These are phyloP conservation scores for Emys orbicularis DNA, from an alignment of 2,797 vertebrate species.

Conservation along the genomic window DNA sequence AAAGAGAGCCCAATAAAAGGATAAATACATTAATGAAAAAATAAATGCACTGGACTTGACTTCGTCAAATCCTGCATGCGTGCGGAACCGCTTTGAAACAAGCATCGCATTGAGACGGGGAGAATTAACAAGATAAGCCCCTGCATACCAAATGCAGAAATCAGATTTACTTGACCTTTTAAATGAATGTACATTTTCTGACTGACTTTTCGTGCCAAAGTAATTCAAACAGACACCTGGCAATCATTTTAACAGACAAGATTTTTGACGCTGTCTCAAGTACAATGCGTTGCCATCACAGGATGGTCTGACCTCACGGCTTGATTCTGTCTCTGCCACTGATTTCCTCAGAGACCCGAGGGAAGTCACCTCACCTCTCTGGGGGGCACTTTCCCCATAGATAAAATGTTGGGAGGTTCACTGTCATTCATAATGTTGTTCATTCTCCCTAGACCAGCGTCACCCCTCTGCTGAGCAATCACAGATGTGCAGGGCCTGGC, in stretches of 20 bases:
- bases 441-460: neutral
- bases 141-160: constrained; percentile 48
- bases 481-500: neutral
- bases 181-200: constrained; percentile 69
- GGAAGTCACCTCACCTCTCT: constrained; percentile 8
- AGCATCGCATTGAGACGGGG: constrained; percentile 64
- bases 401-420: neutral
- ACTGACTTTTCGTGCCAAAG: constrained; percentile 56
- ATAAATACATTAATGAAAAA: constrained; percentile 50
- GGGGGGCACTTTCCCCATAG: neutral
- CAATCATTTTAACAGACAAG: constrained; percentile 70
- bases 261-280: constrained; percentile 40
- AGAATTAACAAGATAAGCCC: constrained; percentile 61
- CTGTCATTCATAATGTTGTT: neutral
- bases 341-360: neutral
- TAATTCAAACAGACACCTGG: constrained; percentile 77
- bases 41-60: neutral
- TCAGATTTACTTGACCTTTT: constrained; percentile 77
- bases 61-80: neutral
- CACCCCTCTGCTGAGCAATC: neutral
- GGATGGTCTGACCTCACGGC: neutral
- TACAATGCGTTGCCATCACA: neutral
- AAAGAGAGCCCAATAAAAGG: constrained; percentile 65
- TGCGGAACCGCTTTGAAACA: constrained; percentile 51
- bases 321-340: neutral